Percentiles rank a stretch among this genome's conserved stretches.
Conservation (phyloP, 2,888 invertebrate species). For the Amaurobius ferox region DNA sequence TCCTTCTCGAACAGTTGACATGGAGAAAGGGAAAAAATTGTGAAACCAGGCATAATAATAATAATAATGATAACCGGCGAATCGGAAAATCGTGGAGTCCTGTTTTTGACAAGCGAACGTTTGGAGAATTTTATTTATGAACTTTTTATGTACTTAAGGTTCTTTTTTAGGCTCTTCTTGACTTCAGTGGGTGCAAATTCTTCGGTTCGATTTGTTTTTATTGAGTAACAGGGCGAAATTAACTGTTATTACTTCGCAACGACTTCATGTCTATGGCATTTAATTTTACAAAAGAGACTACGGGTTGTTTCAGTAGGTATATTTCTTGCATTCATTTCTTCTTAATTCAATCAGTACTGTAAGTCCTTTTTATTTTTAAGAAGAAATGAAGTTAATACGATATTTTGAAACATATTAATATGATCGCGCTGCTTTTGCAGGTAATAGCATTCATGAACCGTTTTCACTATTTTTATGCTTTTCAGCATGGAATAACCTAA, state of each 20-base stretch:
- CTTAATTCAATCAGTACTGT: no score
- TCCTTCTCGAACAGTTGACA: conserved; percentile 18
- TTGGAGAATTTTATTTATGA: conserved; percentile 46
- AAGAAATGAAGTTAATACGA: no score
- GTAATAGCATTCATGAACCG: no score
- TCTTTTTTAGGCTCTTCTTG: background rate
- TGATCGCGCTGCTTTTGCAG: no score
- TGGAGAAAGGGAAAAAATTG: background rate
- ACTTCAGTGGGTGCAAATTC: conserved; percentile 9
- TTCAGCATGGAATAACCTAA: no score
- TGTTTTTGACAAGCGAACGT: conserved; percentile 63
- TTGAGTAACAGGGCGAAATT: background rate
- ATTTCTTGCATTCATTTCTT: background rate
- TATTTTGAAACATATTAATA: no score
- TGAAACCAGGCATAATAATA: conserved; percentile 27
- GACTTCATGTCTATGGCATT: background rate
- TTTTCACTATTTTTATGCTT: no score
- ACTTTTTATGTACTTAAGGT: conserved; percentile 12
- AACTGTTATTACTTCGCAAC: background rate
- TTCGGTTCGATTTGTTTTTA: conserved; percentile 5
- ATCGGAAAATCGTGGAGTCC: conserved; percentile 58
- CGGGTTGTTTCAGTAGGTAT: background rate
- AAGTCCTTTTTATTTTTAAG: no score
- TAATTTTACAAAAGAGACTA: background rate
- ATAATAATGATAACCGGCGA: conserved; percentile 64